Percentiles rank a stretch among this genome's conserved stretches.
Conservation (phyloP, 2,888 invertebrate species). For the Dicroscelio sp. region DNA sequence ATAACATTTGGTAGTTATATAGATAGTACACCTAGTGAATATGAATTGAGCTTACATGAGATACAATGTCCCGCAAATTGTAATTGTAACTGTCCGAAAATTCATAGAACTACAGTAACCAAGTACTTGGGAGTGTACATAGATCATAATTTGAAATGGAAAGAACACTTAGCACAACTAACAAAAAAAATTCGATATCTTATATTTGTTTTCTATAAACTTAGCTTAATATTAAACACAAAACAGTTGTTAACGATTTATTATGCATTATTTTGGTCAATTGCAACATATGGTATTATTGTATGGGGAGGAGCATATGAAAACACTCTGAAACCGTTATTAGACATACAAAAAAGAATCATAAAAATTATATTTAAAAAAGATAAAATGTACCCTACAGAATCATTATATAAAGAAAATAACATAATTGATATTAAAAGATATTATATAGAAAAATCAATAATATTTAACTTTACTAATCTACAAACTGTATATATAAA, state of each 20-base stretch:
- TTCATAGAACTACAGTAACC: not conserved
- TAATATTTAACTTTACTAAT: no score
- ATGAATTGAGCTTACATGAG: not conserved
- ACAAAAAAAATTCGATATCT: not conserved
- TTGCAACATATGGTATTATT: not conserved
- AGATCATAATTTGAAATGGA: constrained; percentile 13
- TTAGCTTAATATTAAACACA: not conserved
- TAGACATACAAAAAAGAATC: not conserved
- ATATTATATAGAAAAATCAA: no score
- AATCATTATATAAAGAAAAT: not conserved
- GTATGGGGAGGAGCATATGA: not conserved
- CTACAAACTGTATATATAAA: no score
- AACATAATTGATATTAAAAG: not conserved
- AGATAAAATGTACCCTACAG: not conserved
- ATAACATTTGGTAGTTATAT: constrained; percentile 3
- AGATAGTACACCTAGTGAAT: not conserved
- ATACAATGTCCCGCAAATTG: not conserved
- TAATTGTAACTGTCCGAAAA: not conserved
- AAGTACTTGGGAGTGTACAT: constrained; percentile 11
- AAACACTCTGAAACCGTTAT: no score
- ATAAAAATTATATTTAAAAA: not conserved
- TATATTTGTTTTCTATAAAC: constrained; percentile 20
- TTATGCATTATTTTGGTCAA: not conserved
- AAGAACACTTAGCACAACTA: not conserved
- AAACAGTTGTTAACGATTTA: not conserved